Percentiles rank a stretch among this genome's conserved stretches.
phyloP scores from a whole-genome alignment of 2,797 vertebrate species.

The Sphaeramia orbicularis region DNA sequence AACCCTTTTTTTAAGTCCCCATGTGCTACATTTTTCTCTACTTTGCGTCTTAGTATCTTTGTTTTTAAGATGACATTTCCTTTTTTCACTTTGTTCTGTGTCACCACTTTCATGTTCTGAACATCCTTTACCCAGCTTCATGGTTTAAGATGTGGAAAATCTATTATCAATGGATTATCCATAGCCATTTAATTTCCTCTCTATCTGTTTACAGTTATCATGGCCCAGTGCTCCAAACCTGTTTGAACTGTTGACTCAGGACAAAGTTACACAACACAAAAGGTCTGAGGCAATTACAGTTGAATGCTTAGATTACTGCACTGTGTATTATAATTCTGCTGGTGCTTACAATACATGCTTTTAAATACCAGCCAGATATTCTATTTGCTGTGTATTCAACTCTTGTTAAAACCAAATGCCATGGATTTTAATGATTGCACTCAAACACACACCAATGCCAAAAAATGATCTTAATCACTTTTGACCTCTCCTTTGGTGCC shows the following conservation, averaged over 20 bases:
- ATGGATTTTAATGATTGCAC: background rate
- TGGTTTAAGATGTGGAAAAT: constrained; percentile 43
- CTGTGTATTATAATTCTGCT: background rate
- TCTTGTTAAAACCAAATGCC: constrained; percentile 13
- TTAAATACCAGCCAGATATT: background rate
- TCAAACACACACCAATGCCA: constrained; percentile 3
- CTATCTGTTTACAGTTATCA: constrained; percentile 36
- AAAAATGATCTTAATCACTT: constrained; percentile 59
- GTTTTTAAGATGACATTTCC: constrained; percentile 2
- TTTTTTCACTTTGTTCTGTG: background rate
- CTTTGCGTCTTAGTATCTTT: constrained; percentile 12
- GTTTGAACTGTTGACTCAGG: constrained; percentile 41
- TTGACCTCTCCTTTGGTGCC: constrained; percentile 40
- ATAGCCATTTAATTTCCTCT: constrained; percentile 53
- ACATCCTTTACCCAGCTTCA: constrained; percentile 17
- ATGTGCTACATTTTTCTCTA: background rate
- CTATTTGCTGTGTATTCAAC: background rate
- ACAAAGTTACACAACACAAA: constrained; percentile 30
- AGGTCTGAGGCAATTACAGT: constrained; percentile 13
- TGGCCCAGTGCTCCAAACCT: constrained; percentile 50
- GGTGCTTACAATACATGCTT: background rate
- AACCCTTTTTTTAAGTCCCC: too few species aligned
- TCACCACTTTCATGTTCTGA: background rate
- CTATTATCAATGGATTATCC: constrained; percentile 65
- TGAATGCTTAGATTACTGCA: constrained; percentile 1